Conservation (phyloP, 1,140 invertebrate species). For the Metaphire vulgaris region DNA sequence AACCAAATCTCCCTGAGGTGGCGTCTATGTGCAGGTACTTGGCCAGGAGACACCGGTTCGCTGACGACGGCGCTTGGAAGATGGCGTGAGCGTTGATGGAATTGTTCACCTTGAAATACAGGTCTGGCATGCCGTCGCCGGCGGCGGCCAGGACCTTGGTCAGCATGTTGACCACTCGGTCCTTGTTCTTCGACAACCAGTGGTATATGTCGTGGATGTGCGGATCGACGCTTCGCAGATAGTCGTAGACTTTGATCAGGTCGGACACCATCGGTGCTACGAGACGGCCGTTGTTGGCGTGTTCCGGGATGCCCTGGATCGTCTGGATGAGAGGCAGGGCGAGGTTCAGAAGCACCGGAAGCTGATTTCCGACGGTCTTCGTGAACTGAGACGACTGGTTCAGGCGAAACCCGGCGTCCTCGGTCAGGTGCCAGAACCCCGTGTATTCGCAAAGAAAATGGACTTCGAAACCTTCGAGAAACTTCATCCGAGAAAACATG, state of each 20-base stretch:
- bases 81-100: constrained; percentile 25
- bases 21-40: constrained; percentile 22
- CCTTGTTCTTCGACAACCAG: constrained; percentile 31
- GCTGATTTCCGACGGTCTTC: constrained; percentile 22
- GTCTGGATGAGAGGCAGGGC: constrained; percentile 28
- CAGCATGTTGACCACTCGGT: constrained; percentile 34
- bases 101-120: constrained; percentile 31
- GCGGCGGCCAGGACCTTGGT: constrained; percentile 33
- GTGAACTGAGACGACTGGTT: constrained; percentile 23
- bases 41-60: constrained; percentile 24
- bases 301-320: constrained; percentile 28
- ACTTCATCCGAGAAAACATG: constrained; percentile 24
- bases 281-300: constrained; percentile 23
- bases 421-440: constrained; percentile 27
- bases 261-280: constrained; percentile 26
- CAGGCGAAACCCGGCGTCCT: constrained; percentile 26
- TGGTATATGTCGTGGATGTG: constrained; percentile 21
- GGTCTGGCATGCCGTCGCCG: constrained; percentile 29
- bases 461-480: constrained; percentile 30
- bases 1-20: constrained; percentile 25
- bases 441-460: constrained; percentile 31
- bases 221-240: constrained; percentile 25
- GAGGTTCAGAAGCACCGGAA: constrained; percentile 20
- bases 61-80: constrained; percentile 26
- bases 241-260: constrained; percentile 28